phyloP scores from a whole-genome alignment of 2,113 vertebrate species.

The Paraplagusia blochii region DNA sequence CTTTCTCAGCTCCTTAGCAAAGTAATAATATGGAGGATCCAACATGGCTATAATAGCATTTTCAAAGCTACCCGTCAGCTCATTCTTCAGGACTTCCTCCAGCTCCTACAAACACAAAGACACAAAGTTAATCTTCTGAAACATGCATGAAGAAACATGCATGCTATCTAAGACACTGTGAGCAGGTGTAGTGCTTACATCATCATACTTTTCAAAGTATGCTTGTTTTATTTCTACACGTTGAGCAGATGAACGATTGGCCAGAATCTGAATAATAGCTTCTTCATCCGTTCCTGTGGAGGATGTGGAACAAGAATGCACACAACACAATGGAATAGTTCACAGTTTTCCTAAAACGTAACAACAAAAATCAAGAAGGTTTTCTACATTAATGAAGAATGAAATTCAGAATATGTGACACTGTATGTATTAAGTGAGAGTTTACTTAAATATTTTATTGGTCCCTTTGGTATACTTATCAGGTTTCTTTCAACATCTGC shows the following conservation, averaged over 20 bases:
- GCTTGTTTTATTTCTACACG: slow-evolving; percentile 77
- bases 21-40: slow-evolving; percentile 80
- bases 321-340: background rate
- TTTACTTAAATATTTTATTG: too few relatives aligned
- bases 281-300: slow-evolving; percentile 77
- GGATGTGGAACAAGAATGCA: background rate
- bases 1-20: slow-evolving; percentile 81
- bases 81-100: slow-evolving; percentile 85
- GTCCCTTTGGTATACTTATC: too few relatives aligned
- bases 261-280: slow-evolving; percentile 73
- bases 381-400: too few relatives aligned
- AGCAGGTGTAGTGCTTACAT: slow-evolving; percentile 60
- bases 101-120: slow-evolving; percentile 81
- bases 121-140: too few relatives aligned
- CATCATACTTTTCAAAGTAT: slow-evolving; percentile 80
- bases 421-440: too few relatives aligned
- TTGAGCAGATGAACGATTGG: slow-evolving; percentile 73
- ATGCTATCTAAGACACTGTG: background rate
- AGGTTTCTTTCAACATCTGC: too few relatives aligned
- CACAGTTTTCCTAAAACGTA: too few relatives aligned
- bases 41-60: slow-evolving; percentile 85
- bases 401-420: too few relatives aligned
- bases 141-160: too few relatives aligned
- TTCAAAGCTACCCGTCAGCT: slow-evolving; percentile 87
- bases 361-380: too few relatives aligned